Conservation (phyloP, 1,140 invertebrate genomes). For the Drosophila bocqueti region DNA sequence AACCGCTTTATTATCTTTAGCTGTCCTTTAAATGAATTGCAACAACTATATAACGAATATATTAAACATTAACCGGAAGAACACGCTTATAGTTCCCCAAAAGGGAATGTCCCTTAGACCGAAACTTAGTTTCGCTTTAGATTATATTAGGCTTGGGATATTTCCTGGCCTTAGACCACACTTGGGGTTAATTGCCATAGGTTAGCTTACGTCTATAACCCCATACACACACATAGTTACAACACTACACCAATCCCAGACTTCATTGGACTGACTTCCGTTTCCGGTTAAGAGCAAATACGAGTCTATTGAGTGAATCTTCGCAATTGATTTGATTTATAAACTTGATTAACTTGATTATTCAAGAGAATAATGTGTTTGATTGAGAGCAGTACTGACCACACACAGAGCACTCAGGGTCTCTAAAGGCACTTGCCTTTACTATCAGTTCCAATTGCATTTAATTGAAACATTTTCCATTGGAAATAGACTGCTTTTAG, state of each 20-base stretch:
- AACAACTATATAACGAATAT: conserved; percentile 16
- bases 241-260: conserved; percentile 8
- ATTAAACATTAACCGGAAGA: conserved; percentile 4
- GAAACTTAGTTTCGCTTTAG: conserved; percentile 26
- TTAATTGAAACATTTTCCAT: not conserved
- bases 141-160: not conserved
- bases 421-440: no score
- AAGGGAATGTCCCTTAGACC: conserved; percentile 13
- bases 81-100: conserved; percentile 23
- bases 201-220: conserved; percentile 18
- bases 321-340: not conserved
- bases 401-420: no score
- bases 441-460: not conserved
- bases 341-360: not conserved
- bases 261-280: conserved; percentile 2
- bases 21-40: conserved; percentile 19
- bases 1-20: conserved; percentile 59
- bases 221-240: conserved; percentile 1
- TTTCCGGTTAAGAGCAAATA: not conserved
- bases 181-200: conserved; percentile 16
- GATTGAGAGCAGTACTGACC: not conserved
- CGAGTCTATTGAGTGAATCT: not conserved
- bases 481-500: not conserved
- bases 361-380: not conserved
- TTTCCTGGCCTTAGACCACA: conserved; percentile 6